These are phyloP conservation scores for Isaurus tuberculatus DNA, from an alignment of 92 coral and sea anemone species.

Conservation along the genomic window DNA sequence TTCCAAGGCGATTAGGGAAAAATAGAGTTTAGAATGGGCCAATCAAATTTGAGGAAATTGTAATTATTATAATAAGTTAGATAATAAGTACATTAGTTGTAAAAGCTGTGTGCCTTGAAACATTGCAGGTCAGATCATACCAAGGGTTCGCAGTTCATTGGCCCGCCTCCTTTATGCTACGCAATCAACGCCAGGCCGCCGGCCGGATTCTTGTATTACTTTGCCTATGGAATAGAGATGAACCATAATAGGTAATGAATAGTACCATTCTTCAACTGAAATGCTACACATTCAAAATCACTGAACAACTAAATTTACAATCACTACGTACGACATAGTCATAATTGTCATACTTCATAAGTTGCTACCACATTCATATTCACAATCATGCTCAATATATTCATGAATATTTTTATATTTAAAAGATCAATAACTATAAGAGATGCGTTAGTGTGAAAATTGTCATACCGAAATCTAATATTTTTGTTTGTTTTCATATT, in stretches of 20 bases:
- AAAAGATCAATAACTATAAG: neutral
- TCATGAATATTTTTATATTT: neutral
- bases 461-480: neutral
- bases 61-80: no score
- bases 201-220: slow-evolving; percentile 77
- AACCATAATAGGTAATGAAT: slow-evolving; percentile 77
- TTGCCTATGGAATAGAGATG: slow-evolving; percentile 93
- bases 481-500: neutral
- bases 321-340: neutral
- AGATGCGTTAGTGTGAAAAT: neutral
- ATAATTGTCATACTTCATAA: neutral
- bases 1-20: no score
- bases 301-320: neutral
- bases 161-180: slow-evolving; percentile 74
- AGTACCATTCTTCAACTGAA: no score
- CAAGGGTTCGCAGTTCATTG: slow-evolving; percentile 20
- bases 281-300: neutral
- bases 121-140: slow-evolving; percentile 4
- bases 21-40: no score
- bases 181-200: slow-evolving; percentile 84
- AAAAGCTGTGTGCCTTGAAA: neutral
- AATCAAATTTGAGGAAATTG: no score
- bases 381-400: neutral
- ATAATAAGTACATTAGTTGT: neutral
- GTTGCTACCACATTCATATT: neutral